Percentiles rank a stretch among this genome's conserved stretches.
Evolutionary conservation across 2,888 invertebrate species (phyloP).

Genomic region (Deilephila elpenor): DNA sequence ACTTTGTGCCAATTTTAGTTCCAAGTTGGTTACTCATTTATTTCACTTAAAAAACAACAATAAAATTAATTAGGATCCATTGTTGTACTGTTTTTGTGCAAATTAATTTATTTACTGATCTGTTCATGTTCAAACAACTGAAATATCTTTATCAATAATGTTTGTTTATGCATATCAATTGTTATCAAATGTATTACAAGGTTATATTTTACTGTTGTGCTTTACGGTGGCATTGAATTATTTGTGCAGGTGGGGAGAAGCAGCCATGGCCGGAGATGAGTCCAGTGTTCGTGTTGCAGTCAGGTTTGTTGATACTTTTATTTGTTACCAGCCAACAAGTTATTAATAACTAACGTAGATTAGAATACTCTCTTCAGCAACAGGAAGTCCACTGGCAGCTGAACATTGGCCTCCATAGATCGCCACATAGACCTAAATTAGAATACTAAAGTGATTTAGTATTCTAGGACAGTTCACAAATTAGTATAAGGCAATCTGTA

Average conservation of each 20-base stretch:
- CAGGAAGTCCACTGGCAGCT: too few relatives aligned
- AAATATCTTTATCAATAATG: conserved; percentile 19
- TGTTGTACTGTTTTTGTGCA: neutral
- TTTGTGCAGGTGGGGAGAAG: conserved; percentile 60
- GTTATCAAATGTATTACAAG: conserved; percentile 28
- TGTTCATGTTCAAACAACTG: neutral
- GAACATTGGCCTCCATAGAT: too few relatives aligned
- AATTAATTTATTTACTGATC: neutral
- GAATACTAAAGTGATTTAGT: too few relatives aligned
- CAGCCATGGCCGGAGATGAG: conserved; percentile 86
- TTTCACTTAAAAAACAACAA: too few relatives aligned
- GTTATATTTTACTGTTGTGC: neutral
- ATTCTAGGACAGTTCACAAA: too few relatives aligned
- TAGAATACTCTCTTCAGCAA: neutral
- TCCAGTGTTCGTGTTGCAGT: conserved; percentile 88
- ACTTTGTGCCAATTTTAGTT: too few relatives aligned
- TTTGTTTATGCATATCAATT: conserved; percentile 29
- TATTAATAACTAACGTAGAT: neutral
- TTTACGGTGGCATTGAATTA: conserved; percentile 34
- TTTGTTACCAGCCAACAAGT: neutral
- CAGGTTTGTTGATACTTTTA: conserved; percentile 67
- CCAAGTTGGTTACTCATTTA: too few relatives aligned
- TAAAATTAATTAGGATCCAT: too few relatives aligned
- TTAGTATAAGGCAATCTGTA: too few relatives aligned
- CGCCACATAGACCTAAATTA: too few relatives aligned